phyloP scores from a whole-genome alignment of 2,888 invertebrate species.

The Catocala fraxini region DNA sequence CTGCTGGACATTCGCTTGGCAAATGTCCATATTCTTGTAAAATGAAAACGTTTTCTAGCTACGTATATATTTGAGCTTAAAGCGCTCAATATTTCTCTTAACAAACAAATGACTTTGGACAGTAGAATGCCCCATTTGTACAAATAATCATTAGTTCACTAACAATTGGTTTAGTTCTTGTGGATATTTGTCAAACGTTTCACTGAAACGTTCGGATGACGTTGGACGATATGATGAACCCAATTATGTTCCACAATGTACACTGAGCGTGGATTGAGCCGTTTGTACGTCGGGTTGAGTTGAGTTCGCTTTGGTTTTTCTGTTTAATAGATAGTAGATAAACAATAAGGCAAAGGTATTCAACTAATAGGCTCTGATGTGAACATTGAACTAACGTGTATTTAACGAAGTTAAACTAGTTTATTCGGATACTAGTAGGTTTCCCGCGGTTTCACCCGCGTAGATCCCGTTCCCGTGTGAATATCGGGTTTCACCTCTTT shows the following conservation, averaged over 20 bases:
- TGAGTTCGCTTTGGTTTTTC: too few relatives aligned
- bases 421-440: too few relatives aligned
- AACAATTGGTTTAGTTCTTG: background rate
- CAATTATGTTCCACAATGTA: constrained; percentile 15
- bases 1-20: background rate
- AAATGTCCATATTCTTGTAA: background rate
- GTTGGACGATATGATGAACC: constrained; percentile 8
- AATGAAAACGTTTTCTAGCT: background rate
- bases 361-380: too few relatives aligned
- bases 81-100: too few relatives aligned
- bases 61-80: too few relatives aligned
- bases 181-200: constrained; percentile 14
- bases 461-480: too few relatives aligned
- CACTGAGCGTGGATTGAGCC: constrained; percentile 15
- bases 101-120: background rate
- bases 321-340: too few relatives aligned
- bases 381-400: too few relatives aligned
- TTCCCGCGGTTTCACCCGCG: too few relatives aligned
- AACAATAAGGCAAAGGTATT: too few relatives aligned
- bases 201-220: constrained; percentile 17
- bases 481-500: too few relatives aligned
- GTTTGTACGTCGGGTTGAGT: background rate
- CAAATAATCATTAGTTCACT: background rate
- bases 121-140: background rate
- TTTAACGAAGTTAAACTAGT: too few relatives aligned